A percentile compares a stretch with the other conserved stretches of the same genome.
Evolutionary conservation across 2,113 vertebrate genomes (phyloP).

Genomic region (Halcyon malimbica): DNA sequence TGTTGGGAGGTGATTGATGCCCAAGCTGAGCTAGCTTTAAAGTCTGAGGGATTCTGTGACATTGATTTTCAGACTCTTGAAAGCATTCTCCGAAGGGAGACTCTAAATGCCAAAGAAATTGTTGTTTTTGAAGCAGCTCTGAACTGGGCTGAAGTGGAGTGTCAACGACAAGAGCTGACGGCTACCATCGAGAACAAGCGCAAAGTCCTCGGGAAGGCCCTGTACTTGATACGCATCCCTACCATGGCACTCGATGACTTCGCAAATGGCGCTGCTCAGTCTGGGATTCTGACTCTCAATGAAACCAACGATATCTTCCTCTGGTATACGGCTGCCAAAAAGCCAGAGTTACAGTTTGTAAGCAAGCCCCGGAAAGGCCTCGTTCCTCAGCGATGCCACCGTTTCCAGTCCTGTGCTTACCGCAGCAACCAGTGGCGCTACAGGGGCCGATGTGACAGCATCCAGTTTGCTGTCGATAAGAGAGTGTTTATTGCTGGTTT

Average conservation of each 20-base stretch:
- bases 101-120: slow-evolving; percentile 97
- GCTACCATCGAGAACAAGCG: slow-evolving; percentile 92
- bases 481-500: slow-evolving; percentile 96
- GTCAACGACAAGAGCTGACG: slow-evolving; percentile 89
- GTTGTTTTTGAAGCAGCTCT: slow-evolving; percentile 95
- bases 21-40: slow-evolving; percentile 93
- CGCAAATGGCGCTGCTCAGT: slow-evolving; percentile 95
- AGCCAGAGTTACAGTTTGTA: slow-evolving; percentile 91
- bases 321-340: slow-evolving; percentile 96
- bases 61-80: slow-evolving; percentile 96
- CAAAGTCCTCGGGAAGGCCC: slow-evolving; percentile 91
- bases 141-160: slow-evolving; percentile 95
- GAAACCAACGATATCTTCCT: slow-evolving; percentile 98
- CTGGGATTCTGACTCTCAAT: slow-evolving; percentile 91
- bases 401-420: slow-evolving; percentile 97
- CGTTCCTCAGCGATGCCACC: slow-evolving; percentile 92
- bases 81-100: slow-evolving; percentile 95
- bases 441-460: slow-evolving; percentile 94
- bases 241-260: slow-evolving; percentile 97
- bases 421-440: slow-evolving; percentile 99
- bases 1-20: slow-evolving; percentile 99
- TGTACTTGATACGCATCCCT: slow-evolving; percentile 93
- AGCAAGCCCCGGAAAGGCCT: slow-evolving; percentile 90
- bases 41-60: slow-evolving; percentile 97
- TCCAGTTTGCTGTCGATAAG: slow-evolving; percentile 97